Percentiles rank a stretch among this genome's conserved stretches.
phyloP scores from a whole-genome alignment of 2,797 vertebrate genomes.

The Trematomus bernacchii region DNA sequence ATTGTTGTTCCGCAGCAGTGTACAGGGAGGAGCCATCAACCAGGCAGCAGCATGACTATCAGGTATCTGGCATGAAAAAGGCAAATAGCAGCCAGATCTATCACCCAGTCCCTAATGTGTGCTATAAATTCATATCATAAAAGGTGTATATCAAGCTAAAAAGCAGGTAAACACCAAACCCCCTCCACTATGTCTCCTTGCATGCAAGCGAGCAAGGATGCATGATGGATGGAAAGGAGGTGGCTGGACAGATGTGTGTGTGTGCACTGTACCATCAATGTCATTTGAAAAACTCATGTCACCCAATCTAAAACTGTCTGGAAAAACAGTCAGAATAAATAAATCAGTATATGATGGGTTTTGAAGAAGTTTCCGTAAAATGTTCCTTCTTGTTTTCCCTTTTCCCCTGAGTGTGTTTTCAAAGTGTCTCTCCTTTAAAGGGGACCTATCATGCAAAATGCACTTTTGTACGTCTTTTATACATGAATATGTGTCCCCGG shows the following conservation, averaged over 20 bases:
- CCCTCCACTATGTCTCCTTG: slow-evolving; percentile 4
- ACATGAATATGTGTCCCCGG: too few relatives aligned
- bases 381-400: background rate
- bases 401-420: background rate
- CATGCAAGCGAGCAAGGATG: slow-evolving; percentile 17
- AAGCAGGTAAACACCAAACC: slow-evolving; percentile 52
- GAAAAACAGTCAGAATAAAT: slow-evolving; percentile 24
- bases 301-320: slow-evolving; percentile 29
- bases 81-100: slow-evolving; percentile 37
- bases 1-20: slow-evolving; percentile 27
- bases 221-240: slow-evolving; percentile 53
- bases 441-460: too few relatives aligned
- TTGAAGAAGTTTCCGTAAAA: background rate
- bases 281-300: slow-evolving; percentile 44
- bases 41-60: slow-evolving; percentile 16
- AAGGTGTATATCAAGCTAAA: slow-evolving; percentile 57
- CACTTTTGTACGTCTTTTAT: too few relatives aligned
- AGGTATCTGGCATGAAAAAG: slow-evolving; percentile 28
- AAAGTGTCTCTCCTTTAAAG: too few relatives aligned
- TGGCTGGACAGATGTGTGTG: slow-evolving; percentile 40
- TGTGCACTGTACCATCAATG: slow-evolving; percentile 54
- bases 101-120: slow-evolving; percentile 41
- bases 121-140: slow-evolving; percentile 57
- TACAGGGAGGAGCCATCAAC: slow-evolving; percentile 13
- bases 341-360: background rate